Evolutionary conservation across 2,113 vertebrate species (phyloP), one percentile per base, ranked within the genome.

Genomic region (Chunga burmeisteri): DNA sequence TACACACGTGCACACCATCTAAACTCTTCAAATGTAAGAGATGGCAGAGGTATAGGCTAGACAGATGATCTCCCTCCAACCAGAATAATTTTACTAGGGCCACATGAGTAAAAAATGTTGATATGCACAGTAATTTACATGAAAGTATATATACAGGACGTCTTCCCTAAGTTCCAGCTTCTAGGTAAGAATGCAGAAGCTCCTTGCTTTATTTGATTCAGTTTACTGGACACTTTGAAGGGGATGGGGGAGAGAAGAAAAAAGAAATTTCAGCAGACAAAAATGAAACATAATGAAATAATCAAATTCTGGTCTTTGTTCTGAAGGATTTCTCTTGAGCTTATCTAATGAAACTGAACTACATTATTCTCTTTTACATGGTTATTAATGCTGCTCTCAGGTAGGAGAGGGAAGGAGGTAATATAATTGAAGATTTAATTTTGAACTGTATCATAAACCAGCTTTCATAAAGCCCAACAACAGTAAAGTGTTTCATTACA

Each of bases 361-460:
- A 34, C 26, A n/a, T 85, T 78, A 44, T 88, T 86, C 36, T 85
- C 40, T 26, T 86, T 80, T 92, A 34, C 4, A 0, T 50, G 34
- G 49, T 56, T 86, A 38, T 97, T 90, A 81, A 47, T 70, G 32
- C 29, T 93, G 32, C 53, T 89, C 3, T 89, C 82, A 92, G 59
- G 30, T 84, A 55, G 47, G 23, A 94, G 52, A 88, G 25, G 44
- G 50, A 87, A 72, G 65, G 56, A 80, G 50, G 46, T 66, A 73
- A 32, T 42, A 50, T 88, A 95, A 93, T 10, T 72, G 47, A 83
- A 74, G 55, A 82, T 56, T 81, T 93, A 80, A 86, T 94, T 94
- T 89, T 91, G n/a, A 91, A 66, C 58, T 72, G 25, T 96, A 38
- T 91, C 61, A 19, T 89, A 92, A 86, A 93, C 26, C n/a, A 80